Base-by-base conservation (phyloP, 64 coral and sea anemone species). In the Cladopsammia gracilis region DNA sequence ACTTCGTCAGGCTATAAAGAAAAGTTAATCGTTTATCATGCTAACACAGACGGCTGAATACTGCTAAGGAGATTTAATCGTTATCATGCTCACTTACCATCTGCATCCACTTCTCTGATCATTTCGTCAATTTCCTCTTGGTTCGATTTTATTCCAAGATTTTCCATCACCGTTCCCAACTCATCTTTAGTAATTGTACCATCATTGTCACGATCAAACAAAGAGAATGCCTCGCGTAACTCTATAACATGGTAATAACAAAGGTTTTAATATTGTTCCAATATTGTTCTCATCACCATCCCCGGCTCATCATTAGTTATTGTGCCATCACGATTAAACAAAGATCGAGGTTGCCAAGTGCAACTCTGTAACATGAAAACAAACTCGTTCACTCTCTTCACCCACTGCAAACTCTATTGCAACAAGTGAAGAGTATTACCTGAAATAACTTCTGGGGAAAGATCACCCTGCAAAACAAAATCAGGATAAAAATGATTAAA, bases 91-190 rank as follows among this genome's bases (percentile, higher is more conserved):
- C 2, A 75, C 94, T 49, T 51, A 96, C 94, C 94, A 61, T 96
- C 94, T 7, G 53, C 94, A 49, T 96, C 94, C 54, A 96, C 94
- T n/a, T 96, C 94, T 52, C 70, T 86, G 70, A 96, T 96, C 75
- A 96, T 90, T n/a, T 96, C 89, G 12, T 90, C 70, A 14, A 79
- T 54, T 48, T 96, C 89, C 61, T 92, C 73, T 4, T 83, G 83
- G 8, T 67, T 57, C 3, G 90, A 71, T 34, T 75, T 92, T 51
- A 92, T 71, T 45, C 94, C 94, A 22, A 96, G 69, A 20, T 88
- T 96, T 20, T 86, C 78, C 94, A 96, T 96, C 54, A 96, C 94
- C 15, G 83, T 88, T 10, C 77, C 79, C 6, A 96, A 66, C 22
- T 96, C 94, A 18, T 92, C 79, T 13, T 75, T 96, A 18, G 94